Evolutionary conservation across 2,797 vertebrate genomes (phyloP).

Genomic region (Natrix natrix): DNA sequence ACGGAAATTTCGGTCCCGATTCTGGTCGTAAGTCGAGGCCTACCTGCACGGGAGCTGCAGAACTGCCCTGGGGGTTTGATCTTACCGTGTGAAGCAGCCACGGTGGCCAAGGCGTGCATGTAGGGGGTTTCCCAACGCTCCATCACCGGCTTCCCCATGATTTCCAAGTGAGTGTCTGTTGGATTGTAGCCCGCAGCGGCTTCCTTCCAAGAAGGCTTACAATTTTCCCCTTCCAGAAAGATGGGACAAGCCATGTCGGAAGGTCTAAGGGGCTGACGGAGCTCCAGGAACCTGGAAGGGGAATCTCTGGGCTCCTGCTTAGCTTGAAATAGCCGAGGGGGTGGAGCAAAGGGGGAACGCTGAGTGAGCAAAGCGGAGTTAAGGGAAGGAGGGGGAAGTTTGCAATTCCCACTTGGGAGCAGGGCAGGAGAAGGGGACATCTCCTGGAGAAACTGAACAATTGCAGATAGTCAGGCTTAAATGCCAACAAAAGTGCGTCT

Average conservation of each 20-base stretch:
- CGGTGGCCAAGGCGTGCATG: slow-evolving; percentile 89
- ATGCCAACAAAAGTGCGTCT: no score
- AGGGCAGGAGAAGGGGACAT: background rate
- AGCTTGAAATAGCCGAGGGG: slow-evolving; percentile 52
- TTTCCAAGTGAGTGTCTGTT: slow-evolving; percentile 85
- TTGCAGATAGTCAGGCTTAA: background rate
- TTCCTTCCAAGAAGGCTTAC: slow-evolving; percentile 80
- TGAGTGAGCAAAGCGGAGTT: slow-evolving; percentile 33
- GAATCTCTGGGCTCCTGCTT: fast-evolving
- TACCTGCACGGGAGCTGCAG: background rate
- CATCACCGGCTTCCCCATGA: slow-evolving; percentile 98
- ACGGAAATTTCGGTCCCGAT: fast-evolving
- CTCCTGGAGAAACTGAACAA: background rate
- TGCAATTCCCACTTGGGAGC: background rate
- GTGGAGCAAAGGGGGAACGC: slow-evolving; percentile 25
- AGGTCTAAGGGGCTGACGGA: background rate
- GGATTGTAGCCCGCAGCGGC: slow-evolving; percentile 84
- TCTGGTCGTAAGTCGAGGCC: background rate
- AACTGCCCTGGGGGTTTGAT: fast-evolving
- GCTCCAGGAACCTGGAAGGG: background rate
- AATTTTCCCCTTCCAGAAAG: slow-evolving; percentile 87
- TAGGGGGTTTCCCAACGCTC: slow-evolving; percentile 98
- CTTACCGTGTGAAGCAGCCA: slow-evolving; percentile 87
- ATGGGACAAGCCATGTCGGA: slow-evolving; percentile 77
- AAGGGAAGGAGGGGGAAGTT: fast-evolving